Base-by-base conservation (phyloP, 2,113 vertebrate species). In the Sitta europaea region DNA sequence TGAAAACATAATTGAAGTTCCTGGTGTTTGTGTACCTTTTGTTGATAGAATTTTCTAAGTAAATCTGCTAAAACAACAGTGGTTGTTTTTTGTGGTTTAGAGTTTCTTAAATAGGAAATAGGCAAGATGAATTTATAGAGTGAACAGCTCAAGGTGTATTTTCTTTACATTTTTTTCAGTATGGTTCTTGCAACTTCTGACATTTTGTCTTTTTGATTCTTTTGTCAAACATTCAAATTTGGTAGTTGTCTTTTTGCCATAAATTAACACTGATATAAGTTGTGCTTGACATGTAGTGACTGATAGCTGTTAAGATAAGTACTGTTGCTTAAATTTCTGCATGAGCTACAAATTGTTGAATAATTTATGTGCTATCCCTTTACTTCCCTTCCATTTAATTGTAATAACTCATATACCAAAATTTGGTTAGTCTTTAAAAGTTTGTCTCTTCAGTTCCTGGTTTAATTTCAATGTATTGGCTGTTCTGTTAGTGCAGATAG, bases 371-470 rank as follows among this genome's bases (percentile, higher is more conserved):
- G 40, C 50, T 76, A 6, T 57, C 10, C 31, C n/a, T 79, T 93
- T 78, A 20, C 27, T 66, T 74, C 45, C 11, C 7, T 66, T 47
- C 27, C 16, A 27, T 67, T 62, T 43, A 54, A 29, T 53, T 3
- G 1, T 16, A 45, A 3, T 73, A n/a, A 20, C 17, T 59, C 23
- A 59, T 0, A 0, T 54, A 73, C 8, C 33, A 68, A 80, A 68
- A 59, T 68, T n/a, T 55, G 25, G 14, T 40, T 36, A 31, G 35
- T 59, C 36, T 65, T 51, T n/a, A 20, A 17, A 78, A 85, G 40
- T 77, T 81, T 0, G 0, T 51, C 27, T 65, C 36, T 35, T 74
- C 15, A 15, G 2, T 43, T 40, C 6, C 57, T 91, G 10, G 5
- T 73, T 65, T 57, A 5, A 35, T 93, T 78, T 70, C 24, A 31